phyloP scores from a whole-genome alignment of 2,888 invertebrate genomes.

The Campoplex nolae region DNA sequence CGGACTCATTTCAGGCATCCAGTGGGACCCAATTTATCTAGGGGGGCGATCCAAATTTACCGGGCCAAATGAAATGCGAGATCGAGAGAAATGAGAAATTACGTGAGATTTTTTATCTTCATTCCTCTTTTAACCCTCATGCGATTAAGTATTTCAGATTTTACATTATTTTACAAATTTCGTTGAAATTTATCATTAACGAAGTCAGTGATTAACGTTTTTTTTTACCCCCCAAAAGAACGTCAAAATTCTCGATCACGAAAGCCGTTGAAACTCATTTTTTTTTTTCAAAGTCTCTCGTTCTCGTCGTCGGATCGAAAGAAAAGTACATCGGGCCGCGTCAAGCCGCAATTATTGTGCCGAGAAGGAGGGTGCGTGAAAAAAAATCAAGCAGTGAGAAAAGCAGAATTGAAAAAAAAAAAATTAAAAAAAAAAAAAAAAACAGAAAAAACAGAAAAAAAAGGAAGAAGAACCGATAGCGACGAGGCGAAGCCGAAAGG shows the following conservation, averaged over 20 bases:
- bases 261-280: neutral
- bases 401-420: conserved; percentile 1
- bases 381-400: conserved; percentile 22
- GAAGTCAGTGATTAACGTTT: neutral
- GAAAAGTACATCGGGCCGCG: neutral
- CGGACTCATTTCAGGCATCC: neutral
- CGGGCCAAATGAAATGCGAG: neutral
- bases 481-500: conserved; percentile 77
- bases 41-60: too few species aligned
- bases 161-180: too few species aligned
- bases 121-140: too few species aligned
- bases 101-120: too few species aligned
- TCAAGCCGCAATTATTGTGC: neutral
- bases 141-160: too few species aligned
- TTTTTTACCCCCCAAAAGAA: neutral
- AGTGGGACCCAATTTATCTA: neutral
- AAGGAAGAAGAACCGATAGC: conserved; percentile 50
- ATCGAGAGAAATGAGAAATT: neutral
- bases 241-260: neutral
- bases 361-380: conserved; percentile 2
- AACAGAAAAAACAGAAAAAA: conserved; percentile 8
- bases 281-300: conserved; percentile 19
- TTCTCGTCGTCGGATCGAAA: neutral
- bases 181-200: neutral
- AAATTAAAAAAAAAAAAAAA: conserved; percentile 27